Percentiles rank a stretch among this genome's conserved stretches.
Evolutionary conservation across 2,113 vertebrate species (phyloP).

Genomic region (Ovis aries): DNA sequence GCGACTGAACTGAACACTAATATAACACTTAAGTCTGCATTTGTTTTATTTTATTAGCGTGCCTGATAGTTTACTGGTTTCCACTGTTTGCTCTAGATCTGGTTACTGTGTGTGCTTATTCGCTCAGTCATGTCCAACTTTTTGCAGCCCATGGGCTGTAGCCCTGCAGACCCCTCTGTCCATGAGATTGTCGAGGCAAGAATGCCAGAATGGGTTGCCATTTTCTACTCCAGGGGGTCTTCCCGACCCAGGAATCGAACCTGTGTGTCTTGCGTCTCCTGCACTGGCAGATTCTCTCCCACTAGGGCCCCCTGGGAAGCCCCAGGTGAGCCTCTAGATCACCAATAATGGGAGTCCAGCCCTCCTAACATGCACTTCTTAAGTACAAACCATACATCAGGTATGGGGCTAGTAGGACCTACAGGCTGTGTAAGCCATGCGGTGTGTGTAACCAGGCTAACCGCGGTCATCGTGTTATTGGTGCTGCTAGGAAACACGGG

Average conservation of each 20-base stretch:
- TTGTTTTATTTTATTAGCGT: neutral
- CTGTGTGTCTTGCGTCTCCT: neutral
- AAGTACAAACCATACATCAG: neutral
- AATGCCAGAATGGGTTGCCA: neutral
- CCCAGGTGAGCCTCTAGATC: neutral
- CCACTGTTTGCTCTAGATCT: neutral
- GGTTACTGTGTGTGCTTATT: neutral
- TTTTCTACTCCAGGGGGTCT: neutral
- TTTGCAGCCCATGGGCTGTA: neutral
- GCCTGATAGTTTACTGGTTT: neutral
- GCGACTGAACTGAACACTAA: neutral
- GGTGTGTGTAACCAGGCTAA: neutral
- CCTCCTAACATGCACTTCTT: neutral
- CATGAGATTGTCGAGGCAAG: neutral
- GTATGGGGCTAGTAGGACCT: neutral
- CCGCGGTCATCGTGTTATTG: neutral
- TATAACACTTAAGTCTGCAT: neutral
- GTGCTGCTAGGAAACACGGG: neutral
- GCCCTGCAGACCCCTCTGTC: neutral
- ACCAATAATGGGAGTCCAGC: neutral
- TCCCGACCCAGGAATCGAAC: neutral
- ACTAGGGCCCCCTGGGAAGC: neutral
- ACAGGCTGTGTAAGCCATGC: too few species aligned
- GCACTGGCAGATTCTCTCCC: neutral
- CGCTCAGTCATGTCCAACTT: accelerated